Conservation (phyloP, 2,797 vertebrate genomes). For the Melanotaenia boesemani region DNA sequence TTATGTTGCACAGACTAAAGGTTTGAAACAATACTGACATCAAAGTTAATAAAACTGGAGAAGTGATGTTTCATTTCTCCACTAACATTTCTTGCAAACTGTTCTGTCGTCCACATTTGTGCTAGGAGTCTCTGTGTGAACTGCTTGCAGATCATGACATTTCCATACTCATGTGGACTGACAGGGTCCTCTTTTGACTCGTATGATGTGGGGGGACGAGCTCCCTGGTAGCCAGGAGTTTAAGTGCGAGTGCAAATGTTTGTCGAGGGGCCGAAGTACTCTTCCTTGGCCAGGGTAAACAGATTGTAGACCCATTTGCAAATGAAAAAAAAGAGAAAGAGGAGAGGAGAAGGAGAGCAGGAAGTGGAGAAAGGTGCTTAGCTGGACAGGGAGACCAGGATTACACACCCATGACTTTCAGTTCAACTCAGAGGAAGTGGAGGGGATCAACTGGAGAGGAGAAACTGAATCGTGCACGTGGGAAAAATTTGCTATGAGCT, state of each 20-base stretch:
- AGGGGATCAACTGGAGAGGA: conserved; percentile 72
- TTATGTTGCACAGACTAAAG: neutral
- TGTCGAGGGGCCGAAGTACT: conserved; percentile 78
- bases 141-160: conserved; percentile 49
- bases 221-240: conserved; percentile 68
- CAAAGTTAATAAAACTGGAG: neutral
- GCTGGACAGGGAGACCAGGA: conserved; percentile 79
- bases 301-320: conserved; percentile 87
- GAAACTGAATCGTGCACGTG: conserved; percentile 71
- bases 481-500: conserved; percentile 70
- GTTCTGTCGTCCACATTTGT: conserved; percentile 23
- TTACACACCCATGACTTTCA: conserved; percentile 81
- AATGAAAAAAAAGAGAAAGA: conserved; percentile 72
- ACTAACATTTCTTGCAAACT: neutral
- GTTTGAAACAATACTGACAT: neutral
- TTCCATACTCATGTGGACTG: conserved; percentile 68
- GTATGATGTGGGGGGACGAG: conserved; percentile 67
- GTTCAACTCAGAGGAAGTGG: conserved; percentile 72
- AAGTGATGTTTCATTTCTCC: neutral
- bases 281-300: conserved; percentile 83
- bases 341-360: conserved; percentile 77
- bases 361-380: conserved; percentile 83
- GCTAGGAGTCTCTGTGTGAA: conserved; percentile 15
- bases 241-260: conserved; percentile 86
- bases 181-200: conserved; percentile 70